Base-by-base conservation (phyloP, 2,797 vertebrate genomes). In the Vultur gryphus region DNA sequence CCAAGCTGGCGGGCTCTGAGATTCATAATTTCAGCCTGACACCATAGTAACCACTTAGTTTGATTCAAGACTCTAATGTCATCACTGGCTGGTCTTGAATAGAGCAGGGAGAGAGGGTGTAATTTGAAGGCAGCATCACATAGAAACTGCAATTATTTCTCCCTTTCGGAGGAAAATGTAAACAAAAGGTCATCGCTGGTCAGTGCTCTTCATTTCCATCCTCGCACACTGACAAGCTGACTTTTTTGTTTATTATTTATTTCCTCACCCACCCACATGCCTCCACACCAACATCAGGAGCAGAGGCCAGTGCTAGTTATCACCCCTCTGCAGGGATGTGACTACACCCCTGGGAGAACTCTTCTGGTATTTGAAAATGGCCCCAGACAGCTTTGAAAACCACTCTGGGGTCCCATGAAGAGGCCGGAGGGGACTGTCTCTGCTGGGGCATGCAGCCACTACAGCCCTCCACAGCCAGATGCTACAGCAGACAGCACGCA, bases 31-130 rank as follows among this genome's bases (percentile, higher is more conserved):
- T 98, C 97, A 98, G 97, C 89, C 97, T 95, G 98, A 98, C 98
- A 97, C 98, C 98, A 98, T 98, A 98, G 98, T 97, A 98, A 98
- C 98, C 98, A 97, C 97, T 98, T 97, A 97, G 97, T 97, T 97
- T 96, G 97, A 98, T 98, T 98, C 98, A 98, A 97, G 97, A 98
- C 96, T 97, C 97, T 97, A 96, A 98, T 97, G 98, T 98, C 97
- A 97, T 97, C 97, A 94, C 98, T 97, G 96, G 97, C 97, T 95
- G 88, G 72, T 90, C 97, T 96, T 98, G 97, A 98, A 98, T 97
- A 97, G 97, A 96, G 93, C 78, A 54, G 86, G 87, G 92, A 95
- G 94, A 95, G 79, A 88, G 94, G 83, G 93, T 96, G 83, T 96
- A 97, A 97, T 97, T 98, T 94, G 95, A 95, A 97, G 95, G 95